Base-by-base conservation (phyloP, 1,140 invertebrate species). In the Maconellicoccus hirsutus region DNA sequence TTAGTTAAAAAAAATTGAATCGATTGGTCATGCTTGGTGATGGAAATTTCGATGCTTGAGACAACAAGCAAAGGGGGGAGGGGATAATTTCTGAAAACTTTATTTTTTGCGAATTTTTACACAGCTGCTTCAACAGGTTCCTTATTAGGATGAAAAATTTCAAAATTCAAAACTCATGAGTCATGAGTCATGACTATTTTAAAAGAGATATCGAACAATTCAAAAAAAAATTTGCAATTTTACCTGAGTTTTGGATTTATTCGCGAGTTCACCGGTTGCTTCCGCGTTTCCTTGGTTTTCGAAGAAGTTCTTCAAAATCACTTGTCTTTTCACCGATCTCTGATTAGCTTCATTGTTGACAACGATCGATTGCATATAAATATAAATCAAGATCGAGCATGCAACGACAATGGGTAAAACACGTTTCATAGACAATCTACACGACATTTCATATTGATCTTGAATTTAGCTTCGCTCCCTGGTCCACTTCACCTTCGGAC, bases 361-460 rank as follows among this genome's bases (percentile, higher is more conserved):
- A 10, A 25, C 19, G 61, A 8, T 66, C 6, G 25, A 23, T 66
- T 23, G 25, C 22, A 66, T 10, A 25, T 66, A 22, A 25, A 66
- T 12, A 16, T 22, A 23, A 4, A 26, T 26, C 8, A 66, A 26
- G 10, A 66, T 23, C 25, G 61, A 66, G 19, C 22, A 66, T 16
- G 25, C 3, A 66, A 66, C 22, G 19, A 66, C 14, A 1, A 26
- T 16, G 61, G 22, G 25, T 22, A 66, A 16, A 6, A 66, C 22
- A 66, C 61, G 61, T 66, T 66, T 66, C 25, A 66, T 4, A 8
- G 61, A 66, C 22, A 66, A 66, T 66, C 25, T 66, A 26, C 22
- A 23, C 61, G 25, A 23, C 61, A 66, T 66, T 66, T 23, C 61
- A 66, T 19, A 66, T 66, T 66, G 61, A 12, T 66, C 1, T 10